phyloP scores from a whole-genome alignment of 2,797 vertebrate species.

The Cynopterus sphinx region DNA sequence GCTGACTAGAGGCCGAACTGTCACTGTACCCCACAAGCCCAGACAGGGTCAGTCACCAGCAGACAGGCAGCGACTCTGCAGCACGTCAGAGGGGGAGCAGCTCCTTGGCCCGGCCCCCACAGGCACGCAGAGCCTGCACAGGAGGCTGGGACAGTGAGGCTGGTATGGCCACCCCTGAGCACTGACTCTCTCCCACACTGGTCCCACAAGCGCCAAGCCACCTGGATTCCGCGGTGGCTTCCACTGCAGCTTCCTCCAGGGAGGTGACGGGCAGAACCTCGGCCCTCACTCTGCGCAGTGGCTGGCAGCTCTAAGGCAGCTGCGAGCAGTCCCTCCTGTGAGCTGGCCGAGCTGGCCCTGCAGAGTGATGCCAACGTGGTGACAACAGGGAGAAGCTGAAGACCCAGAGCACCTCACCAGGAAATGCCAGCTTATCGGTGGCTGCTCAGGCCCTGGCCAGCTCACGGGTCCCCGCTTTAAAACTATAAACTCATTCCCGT shows the following conservation, averaged over 20 bases:
- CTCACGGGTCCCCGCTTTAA: not conserved
- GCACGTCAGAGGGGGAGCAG: too few relatives aligned
- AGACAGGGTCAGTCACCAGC: not conserved
- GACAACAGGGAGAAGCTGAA: not conserved
- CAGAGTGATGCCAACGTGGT: accelerated
- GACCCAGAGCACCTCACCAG: not conserved
- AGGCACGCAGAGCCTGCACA: not conserved
- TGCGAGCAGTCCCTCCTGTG: not conserved
- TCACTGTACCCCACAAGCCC: not conserved
- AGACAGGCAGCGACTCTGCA: not conserved
- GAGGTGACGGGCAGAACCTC: accelerated
- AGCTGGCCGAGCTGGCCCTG: not conserved
- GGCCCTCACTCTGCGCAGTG: too few relatives aligned
- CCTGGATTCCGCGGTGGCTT: accelerated
- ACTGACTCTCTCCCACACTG: too few relatives aligned
- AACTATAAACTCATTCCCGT: not conserved
- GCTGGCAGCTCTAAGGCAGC: too few relatives aligned
- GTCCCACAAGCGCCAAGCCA: accelerated
- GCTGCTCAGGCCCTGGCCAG: not conserved
- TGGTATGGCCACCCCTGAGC: too few relatives aligned
- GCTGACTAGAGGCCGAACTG: not conserved
- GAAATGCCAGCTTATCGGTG: not conserved
- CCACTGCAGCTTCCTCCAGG: accelerated
- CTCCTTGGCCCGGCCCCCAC: not conserved
- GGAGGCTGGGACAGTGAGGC: not conserved